Conservation (phyloP, 2,113 vertebrate species). For the Mustelus asterias region DNA sequence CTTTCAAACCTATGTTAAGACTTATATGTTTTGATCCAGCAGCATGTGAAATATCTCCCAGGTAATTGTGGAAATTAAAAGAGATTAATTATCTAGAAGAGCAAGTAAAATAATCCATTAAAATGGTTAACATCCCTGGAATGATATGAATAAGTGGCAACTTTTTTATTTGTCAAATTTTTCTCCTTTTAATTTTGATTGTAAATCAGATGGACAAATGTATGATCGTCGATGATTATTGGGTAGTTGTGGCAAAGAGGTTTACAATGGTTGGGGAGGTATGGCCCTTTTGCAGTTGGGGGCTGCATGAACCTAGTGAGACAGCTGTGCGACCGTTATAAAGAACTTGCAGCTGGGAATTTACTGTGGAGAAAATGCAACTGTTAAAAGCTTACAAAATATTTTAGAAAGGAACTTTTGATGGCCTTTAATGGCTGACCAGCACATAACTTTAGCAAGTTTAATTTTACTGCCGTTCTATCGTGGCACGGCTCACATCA, state of each 20-base stretch:
- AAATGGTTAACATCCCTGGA: background rate
- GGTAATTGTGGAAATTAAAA: background rate
- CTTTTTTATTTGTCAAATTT: background rate
- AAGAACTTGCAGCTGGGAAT: conserved; percentile 23
- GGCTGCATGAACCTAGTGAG: background rate
- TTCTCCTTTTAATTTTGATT: background rate
- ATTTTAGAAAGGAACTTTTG: background rate
- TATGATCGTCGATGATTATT: background rate
- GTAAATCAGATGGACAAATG: background rate
- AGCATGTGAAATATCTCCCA: background rate
- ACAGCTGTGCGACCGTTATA: background rate
- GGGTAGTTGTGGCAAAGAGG: background rate
- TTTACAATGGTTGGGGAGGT: background rate
- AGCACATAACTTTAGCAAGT: background rate
- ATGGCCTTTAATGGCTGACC: background rate
- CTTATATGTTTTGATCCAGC: background rate
- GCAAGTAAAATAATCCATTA: background rate
- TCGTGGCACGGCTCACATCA: background rate
- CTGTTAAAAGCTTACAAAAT: background rate
- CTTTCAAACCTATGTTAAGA: background rate
- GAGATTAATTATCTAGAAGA: background rate
- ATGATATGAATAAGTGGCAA: background rate
- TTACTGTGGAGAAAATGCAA: conserved; percentile 11
- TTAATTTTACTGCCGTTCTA: background rate
- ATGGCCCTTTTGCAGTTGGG: background rate